phyloP scores from a whole-genome alignment of 1,140 invertebrate genomes.

The Scaptomyza pallida region DNA sequence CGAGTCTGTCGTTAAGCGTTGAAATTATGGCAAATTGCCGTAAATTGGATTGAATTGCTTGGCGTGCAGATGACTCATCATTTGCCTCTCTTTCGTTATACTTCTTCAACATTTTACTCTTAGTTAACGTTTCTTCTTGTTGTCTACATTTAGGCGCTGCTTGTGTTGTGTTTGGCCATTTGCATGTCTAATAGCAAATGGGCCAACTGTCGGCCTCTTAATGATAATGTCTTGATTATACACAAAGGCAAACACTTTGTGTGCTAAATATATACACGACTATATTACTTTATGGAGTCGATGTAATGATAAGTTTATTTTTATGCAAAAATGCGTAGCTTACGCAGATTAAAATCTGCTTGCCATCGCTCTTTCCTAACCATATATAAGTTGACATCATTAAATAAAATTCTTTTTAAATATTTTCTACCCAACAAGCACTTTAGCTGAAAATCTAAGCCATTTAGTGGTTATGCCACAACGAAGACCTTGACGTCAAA shows the following conservation, averaged over 20 bases:
- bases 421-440: background rate
- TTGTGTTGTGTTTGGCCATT: constrained; percentile 21
- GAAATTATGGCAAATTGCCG: constrained; percentile 51
- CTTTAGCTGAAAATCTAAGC: constrained; percentile 8
- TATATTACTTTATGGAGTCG: too few species aligned
- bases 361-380: background rate
- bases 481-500: constrained; percentile 50
- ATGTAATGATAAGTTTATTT: background rate
- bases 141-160: constrained; percentile 34
- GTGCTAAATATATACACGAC: too few species aligned
- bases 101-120: too few species aligned
- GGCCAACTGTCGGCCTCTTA: constrained; percentile 27
- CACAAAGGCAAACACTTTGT: constrained; percentile 19
- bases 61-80: constrained; percentile 43
- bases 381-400: background rate
- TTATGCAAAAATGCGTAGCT: background rate
- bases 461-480: constrained; percentile 12
- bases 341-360: too few species aligned
- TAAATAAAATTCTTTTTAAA: background rate
- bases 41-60: constrained; percentile 46
- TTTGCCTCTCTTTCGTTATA: background rate
- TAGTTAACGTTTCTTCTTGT: background rate
- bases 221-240: constrained; percentile 53
- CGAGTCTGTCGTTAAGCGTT: constrained; percentile 44
- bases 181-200: constrained; percentile 44